Evolutionary conservation across 2,888 invertebrate species (phyloP).

Genomic region (Opisthograptis luteolata): DNA sequence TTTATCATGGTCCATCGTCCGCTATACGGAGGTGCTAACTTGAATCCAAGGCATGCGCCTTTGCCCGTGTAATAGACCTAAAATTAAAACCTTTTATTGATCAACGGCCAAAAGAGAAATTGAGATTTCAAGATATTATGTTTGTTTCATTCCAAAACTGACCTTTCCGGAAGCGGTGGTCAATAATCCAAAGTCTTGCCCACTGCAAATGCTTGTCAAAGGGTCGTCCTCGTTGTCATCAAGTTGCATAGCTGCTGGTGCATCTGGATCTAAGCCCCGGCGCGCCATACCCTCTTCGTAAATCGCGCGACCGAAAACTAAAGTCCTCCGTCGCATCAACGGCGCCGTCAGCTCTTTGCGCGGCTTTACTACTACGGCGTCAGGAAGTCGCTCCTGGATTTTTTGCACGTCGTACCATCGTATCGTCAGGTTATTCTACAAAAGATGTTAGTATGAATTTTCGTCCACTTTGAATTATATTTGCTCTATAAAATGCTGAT

Average conservation of each 20-base stretch:
- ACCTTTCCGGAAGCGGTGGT: slow-evolving; percentile 94
- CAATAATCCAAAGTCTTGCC: slow-evolving; percentile 95
- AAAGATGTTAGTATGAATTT: slow-evolving; percentile 4
- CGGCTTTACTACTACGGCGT: slow-evolving; percentile 51
- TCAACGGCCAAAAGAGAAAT: no score
- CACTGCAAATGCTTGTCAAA: slow-evolving; percentile 89
- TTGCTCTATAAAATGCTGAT: no score
- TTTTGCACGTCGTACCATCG: slow-evolving; percentile 67
- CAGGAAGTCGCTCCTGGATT: slow-evolving; percentile 49
- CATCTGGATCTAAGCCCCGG: slow-evolving; percentile 67
- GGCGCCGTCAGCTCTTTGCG: slow-evolving; percentile 68
- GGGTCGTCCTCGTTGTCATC: slow-evolving; percentile 90
- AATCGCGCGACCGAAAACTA: slow-evolving; percentile 68
- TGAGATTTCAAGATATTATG: not conserved
- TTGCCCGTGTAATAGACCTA: slow-evolving; percentile 94
- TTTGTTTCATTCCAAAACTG: slow-evolving; percentile 24
- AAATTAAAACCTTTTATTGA: no score
- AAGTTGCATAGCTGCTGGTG: slow-evolving; percentile 82
- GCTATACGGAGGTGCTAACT: slow-evolving; percentile 81
- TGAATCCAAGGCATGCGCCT: slow-evolving; percentile 93
- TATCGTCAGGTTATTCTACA: slow-evolving; percentile 69
- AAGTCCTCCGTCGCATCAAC: slow-evolving; percentile 65
- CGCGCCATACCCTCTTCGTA: slow-evolving; percentile 67
- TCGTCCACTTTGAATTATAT: no score
- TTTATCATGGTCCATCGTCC: slow-evolving; percentile 87